phyloP scores from a whole-genome alignment of 1,140 invertebrate genomes.

The Ostrea denselamellosa region DNA sequence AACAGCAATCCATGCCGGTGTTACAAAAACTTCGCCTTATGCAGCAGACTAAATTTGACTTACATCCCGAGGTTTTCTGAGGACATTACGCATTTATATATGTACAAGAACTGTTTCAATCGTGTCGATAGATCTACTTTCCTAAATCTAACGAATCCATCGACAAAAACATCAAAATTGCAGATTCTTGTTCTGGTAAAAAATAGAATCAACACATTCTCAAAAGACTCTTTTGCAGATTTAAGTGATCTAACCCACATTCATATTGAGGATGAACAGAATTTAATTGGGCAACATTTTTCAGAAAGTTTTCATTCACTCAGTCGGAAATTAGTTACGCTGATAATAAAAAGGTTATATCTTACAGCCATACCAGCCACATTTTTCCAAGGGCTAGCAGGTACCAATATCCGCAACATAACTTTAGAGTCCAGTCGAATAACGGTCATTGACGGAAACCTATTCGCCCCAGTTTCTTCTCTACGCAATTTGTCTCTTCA shows the following conservation, averaged over 20 bases:
- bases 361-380: background rate
- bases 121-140: background rate
- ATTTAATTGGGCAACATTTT: background rate
- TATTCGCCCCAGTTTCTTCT: background rate
- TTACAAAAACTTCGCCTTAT: background rate
- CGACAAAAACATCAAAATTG: background rate
- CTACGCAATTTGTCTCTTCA: background rate
- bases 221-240: background rate
- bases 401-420: background rate
- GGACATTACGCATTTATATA: background rate
- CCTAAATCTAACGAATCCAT: background rate
- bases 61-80: conserved; percentile 10
- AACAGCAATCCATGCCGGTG: background rate
- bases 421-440: background rate
- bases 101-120: background rate
- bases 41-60: background rate
- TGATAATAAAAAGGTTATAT: background rate
- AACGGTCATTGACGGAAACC: background rate
- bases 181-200: background rate
- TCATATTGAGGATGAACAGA: background rate
- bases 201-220: background rate
- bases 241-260: background rate
- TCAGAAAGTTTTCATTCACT: conserved; percentile 6
- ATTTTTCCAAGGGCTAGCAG: background rate
- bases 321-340: background rate